Conservation (phyloP, 2,113 vertebrate genomes). For the Sapayoa aenigma region DNA sequence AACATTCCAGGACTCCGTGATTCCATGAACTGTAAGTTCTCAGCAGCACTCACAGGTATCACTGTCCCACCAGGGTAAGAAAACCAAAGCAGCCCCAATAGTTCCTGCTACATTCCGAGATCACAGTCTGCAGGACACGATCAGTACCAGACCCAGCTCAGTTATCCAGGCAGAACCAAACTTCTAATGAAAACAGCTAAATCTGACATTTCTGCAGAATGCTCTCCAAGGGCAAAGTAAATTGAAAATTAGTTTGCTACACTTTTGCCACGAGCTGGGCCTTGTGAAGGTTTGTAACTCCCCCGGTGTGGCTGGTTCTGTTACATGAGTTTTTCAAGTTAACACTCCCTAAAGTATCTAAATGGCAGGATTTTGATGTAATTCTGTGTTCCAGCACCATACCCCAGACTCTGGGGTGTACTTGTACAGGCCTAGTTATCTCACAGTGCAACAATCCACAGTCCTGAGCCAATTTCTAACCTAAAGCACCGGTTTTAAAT, state of each 20-base stretch:
- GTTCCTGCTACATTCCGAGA: too few relatives aligned
- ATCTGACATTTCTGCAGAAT: not conserved
- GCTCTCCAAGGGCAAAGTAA: not conserved
- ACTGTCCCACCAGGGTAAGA: not conserved
- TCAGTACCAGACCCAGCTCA: not conserved
- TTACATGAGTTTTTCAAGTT: not conserved
- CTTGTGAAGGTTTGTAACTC: not conserved
- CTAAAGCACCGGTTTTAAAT: not conserved
- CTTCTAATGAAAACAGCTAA: not conserved
- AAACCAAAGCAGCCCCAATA: not conserved
- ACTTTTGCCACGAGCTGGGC: not conserved
- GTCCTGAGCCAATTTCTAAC: not conserved
- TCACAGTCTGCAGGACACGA: accelerated
- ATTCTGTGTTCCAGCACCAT: not conserved
- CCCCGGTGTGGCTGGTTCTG: not conserved
- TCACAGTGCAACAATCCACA: not conserved
- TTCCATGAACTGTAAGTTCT: not conserved
- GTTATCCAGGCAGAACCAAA: not conserved
- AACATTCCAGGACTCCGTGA: not conserved
- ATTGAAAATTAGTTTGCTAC: not conserved
- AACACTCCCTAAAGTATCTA: not conserved
- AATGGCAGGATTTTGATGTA: not conserved
- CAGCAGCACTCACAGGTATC: not conserved
- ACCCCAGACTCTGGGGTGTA: not conserved
- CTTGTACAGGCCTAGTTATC: not conserved